Conservation (phyloP, 1,140 invertebrate genomes). For the Propsilocerus akamusi region DNA sequence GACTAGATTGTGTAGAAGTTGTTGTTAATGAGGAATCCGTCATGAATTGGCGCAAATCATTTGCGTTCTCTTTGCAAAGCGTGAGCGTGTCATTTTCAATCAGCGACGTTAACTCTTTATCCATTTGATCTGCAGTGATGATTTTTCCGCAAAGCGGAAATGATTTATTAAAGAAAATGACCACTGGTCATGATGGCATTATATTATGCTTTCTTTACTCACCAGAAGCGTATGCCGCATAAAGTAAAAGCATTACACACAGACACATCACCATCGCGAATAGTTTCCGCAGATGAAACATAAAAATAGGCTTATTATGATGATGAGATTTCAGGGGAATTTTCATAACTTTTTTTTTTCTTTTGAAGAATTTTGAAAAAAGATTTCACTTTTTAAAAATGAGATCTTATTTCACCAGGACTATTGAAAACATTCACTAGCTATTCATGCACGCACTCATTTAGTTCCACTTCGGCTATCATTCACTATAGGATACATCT, state of each 20-base stretch:
- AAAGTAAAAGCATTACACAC: background rate
- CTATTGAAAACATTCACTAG: background rate
- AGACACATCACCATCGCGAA: background rate
- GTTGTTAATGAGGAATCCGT: background rate
- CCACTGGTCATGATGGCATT: background rate
- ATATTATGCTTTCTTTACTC: background rate
- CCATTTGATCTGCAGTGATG: background rate
- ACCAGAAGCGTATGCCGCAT: background rate
- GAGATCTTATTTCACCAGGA: background rate
- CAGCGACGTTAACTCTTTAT: background rate
- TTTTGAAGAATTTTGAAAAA: background rate
- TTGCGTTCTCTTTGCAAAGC: background rate
- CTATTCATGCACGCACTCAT: background rate
- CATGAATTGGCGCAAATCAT: background rate
- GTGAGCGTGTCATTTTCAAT: background rate
- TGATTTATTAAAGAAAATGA: background rate
- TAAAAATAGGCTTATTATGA: background rate
- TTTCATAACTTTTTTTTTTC: background rate
- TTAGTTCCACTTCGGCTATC: background rate
- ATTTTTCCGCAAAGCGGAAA: background rate
- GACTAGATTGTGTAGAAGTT: background rate
- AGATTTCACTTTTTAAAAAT: background rate
- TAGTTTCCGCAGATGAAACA: background rate
- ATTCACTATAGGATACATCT: too few species aligned
- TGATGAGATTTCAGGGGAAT: background rate